A percentile compares a stretch with the other conserved stretches of the same genome.
phyloP scores from a whole-genome alignment of 2,797 vertebrate species.

The Loris lydekkerianus region DNA sequence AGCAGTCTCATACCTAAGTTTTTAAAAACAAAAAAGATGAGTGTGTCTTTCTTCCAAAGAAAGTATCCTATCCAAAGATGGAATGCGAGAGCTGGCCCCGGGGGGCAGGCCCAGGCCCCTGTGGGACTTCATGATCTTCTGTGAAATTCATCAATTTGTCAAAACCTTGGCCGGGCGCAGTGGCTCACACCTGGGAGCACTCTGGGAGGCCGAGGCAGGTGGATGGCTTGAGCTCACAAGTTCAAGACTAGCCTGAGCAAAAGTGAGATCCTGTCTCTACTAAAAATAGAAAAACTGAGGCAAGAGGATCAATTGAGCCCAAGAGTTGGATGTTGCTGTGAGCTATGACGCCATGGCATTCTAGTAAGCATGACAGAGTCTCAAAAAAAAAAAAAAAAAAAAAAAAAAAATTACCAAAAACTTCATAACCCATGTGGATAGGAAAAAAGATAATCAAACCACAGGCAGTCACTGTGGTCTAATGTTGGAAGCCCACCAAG shows the following conservation, averaged over 20 bases:
- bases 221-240: too few relatives aligned
- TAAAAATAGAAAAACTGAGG: too few relatives aligned
- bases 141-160: background rate
- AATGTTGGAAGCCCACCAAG: background rate
- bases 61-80: background rate
- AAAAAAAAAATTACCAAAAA: background rate
- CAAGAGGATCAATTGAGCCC: too few relatives aligned
- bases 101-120: fast-evolving
- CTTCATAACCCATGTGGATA: background rate
- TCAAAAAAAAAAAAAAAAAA: too few relatives aligned
- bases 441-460: background rate
- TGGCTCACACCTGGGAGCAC: too few relatives aligned
- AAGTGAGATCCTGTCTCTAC: too few relatives aligned
- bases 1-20: background rate
- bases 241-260: too few relatives aligned
- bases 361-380: too few relatives aligned
- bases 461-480: background rate
- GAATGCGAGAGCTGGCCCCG: fast-evolving
- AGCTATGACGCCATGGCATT: too few relatives aligned
- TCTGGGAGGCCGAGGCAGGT: too few relatives aligned
- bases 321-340: too few relatives aligned
- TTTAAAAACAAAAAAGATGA: background rate
- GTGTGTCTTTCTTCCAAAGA: background rate
- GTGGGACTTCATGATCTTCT: background rate
- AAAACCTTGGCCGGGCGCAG: background rate